A percentile compares a stretch with the other conserved stretches of the same genome.
Evolutionary conservation across 2,888 invertebrate genomes (phyloP).

Genomic region (Bombylius discolor): DNA sequence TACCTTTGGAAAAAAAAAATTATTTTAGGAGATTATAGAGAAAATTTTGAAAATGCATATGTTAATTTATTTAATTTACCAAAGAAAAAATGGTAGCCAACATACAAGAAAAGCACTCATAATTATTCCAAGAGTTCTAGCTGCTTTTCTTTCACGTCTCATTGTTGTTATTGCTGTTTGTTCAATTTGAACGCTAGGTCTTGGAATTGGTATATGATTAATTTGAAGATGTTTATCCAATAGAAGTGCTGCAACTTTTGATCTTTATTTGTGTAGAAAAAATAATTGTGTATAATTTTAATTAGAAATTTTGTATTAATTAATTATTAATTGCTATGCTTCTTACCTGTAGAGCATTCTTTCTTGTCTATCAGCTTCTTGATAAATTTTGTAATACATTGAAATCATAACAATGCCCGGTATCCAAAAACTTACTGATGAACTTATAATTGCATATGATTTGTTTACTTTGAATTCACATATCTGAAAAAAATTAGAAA

Average conservation of each 20-base stretch:
- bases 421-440: constrained; percentile 86
- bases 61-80: constrained; percentile 40
- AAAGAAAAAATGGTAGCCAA: constrained; percentile 91
- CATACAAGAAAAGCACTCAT: constrained; percentile 92
- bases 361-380: constrained; percentile 73
- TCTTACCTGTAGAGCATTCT: constrained; percentile 68
- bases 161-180: constrained; percentile 73
- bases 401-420: constrained; percentile 86
- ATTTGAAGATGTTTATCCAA: constrained; percentile 81
- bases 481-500: constrained; percentile 23
- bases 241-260: constrained; percentile 75
- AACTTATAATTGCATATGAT: constrained; percentile 76
- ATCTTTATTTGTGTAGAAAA: constrained; percentile 40
- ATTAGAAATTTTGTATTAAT: not conserved
- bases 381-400: constrained; percentile 82
- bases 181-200: constrained; percentile 54
- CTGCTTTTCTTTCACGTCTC: constrained; percentile 80
- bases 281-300: no score
- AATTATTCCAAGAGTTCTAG: constrained; percentile 87
- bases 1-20: constrained; percentile 53
- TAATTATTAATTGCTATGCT: no score
- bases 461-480: constrained; percentile 79
- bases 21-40: no score
- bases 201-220: constrained; percentile 68
- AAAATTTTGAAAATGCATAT: no score